Conservation (phyloP, 2,113 vertebrate genomes). For the Castor canadensis region DNA sequence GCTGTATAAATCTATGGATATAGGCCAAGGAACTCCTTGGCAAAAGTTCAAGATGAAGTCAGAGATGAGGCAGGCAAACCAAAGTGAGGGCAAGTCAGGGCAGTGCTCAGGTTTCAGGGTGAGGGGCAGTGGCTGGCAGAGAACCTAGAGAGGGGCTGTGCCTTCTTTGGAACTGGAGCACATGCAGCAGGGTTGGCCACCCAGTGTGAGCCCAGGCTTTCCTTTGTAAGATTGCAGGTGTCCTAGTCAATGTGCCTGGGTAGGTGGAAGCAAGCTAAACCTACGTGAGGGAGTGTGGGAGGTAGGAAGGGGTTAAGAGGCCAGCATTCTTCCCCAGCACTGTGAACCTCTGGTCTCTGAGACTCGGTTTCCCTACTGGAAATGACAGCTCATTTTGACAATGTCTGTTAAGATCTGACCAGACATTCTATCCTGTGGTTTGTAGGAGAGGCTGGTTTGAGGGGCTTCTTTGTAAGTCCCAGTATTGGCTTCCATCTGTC, state of each 20-base stretch:
- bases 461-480: background rate
- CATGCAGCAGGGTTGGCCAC: background rate
- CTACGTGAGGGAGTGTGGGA: background rate
- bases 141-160: background rate
- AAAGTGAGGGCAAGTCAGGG: background rate
- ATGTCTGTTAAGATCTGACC: background rate
- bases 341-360: background rate
- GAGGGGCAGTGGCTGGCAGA: background rate
- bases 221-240: background rate
- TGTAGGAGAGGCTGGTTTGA: background rate
- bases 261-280: background rate
- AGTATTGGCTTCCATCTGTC: background rate
- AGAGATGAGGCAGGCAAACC: background rate
- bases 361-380: background rate
- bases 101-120: background rate
- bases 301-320: background rate
- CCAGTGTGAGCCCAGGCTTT: background rate
- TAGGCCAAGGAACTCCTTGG: background rate
- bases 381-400: background rate
- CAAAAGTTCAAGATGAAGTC: constrained; percentile 26
- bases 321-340: background rate
- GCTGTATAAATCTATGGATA: background rate
- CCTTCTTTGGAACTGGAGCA: background rate
- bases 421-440: background rate
- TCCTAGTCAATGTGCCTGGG: background rate